Evolutionary conservation across 2,888 invertebrate species (phyloP).

Genomic region (Apoda limacodes): DNA sequence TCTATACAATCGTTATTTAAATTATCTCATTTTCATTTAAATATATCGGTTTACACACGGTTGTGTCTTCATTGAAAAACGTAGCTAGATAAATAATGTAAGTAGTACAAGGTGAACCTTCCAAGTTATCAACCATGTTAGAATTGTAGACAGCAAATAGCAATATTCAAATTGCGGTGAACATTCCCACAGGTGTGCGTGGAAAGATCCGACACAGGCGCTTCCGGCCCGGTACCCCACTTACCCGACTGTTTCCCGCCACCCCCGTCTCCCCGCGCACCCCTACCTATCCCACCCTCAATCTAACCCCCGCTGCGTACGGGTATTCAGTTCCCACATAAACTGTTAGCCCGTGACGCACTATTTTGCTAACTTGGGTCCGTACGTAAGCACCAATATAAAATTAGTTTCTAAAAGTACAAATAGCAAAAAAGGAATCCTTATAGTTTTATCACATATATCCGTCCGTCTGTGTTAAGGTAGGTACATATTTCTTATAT

Average conservation of each 20-base stretch:
- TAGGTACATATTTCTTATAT: too few species aligned
- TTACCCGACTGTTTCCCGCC: slow-evolving; percentile 27
- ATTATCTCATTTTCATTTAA: too few species aligned
- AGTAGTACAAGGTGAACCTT: slow-evolving; percentile 28
- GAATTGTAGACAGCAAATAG: slow-evolving; percentile 15
- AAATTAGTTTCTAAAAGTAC: too few species aligned
- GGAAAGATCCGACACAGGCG: slow-evolving; percentile 52
- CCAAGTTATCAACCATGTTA: too few species aligned
- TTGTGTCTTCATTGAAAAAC: slow-evolving; percentile 18
- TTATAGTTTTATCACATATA: too few species aligned
- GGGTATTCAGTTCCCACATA: slow-evolving; percentile 51
- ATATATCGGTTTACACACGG: too few species aligned
- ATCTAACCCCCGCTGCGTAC: slow-evolving; percentile 22
- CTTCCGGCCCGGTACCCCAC: slow-evolving; percentile 60
- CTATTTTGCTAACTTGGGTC: slow-evolving; percentile 44
- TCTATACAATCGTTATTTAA: too few species aligned
- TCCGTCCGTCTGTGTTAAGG: too few species aligned
- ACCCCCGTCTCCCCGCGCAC: slow-evolving; percentile 21
- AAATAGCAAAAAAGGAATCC: too few species aligned
- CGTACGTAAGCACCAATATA: too few species aligned
- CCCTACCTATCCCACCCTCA: slow-evolving; percentile 24
- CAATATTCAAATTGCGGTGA: slow-evolving; percentile 43
- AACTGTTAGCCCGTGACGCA: slow-evolving; percentile 45
- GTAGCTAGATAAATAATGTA: slow-evolving; percentile 27
- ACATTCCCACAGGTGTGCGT: slow-evolving; percentile 60